These are phyloP conservation scores for Nudaria mundana DNA, from an alignment of 2,888 invertebrate genomes.

Conservation along the genomic window DNA sequence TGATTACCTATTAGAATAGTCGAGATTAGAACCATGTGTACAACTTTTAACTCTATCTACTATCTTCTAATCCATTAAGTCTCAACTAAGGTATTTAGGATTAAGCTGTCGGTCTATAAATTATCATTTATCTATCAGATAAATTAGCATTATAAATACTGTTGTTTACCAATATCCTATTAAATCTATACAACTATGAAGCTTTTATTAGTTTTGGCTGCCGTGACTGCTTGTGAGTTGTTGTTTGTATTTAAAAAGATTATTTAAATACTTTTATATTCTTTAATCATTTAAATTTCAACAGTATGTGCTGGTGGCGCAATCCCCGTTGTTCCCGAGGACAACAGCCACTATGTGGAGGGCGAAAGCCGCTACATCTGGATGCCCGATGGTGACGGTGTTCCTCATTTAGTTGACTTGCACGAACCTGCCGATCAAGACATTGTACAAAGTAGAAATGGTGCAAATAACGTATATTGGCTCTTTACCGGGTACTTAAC, in stretches of 20 bases:
- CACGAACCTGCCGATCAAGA: slow-evolving; percentile 40
- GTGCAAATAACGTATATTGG: slow-evolving; percentile 61
- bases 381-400: slow-evolving; percentile 66
- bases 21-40: too few species aligned
- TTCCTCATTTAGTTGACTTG: slow-evolving; percentile 58
- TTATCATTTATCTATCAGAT: too few species aligned
- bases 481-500: slow-evolving; percentile 46
- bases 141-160: background rate
- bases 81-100: too few species aligned
- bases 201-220: slow-evolving; percentile 32
- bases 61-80: too few species aligned
- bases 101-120: too few species aligned
- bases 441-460: slow-evolving; percentile 42
- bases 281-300: background rate
- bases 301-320: slow-evolving; percentile 29
- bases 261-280: too few species aligned
- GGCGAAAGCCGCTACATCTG: slow-evolving; percentile 68
- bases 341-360: slow-evolving; percentile 69
- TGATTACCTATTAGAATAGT: too few species aligned
- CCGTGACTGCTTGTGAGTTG: slow-evolving; percentile 37
- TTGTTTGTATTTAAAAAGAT: background rate
- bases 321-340: slow-evolving; percentile 52
- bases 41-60: too few species aligned
- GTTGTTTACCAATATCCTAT: background rate
- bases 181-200: slow-evolving; percentile 26